phyloP scores from a whole-genome alignment of 2,797 vertebrate genomes.

The Tapirus indicus region DNA sequence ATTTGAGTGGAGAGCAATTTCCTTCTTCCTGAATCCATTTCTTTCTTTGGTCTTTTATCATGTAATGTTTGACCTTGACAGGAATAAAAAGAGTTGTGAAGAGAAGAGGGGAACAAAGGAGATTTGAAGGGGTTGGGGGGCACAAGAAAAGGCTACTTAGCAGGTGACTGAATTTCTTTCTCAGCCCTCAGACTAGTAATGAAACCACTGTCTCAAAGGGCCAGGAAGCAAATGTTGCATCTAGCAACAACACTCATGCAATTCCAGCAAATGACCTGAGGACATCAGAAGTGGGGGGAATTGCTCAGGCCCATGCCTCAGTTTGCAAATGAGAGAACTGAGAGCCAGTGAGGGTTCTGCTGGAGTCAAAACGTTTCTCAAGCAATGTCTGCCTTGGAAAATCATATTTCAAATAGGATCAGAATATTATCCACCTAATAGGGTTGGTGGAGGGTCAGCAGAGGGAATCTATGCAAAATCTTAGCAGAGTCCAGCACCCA shows the following conservation, averaged over 20 bases:
- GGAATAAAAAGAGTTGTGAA: not conserved
- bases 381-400: not conserved
- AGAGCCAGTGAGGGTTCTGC: accelerated
- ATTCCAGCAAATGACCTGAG: not conserved
- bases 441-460: not conserved
- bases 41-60: not conserved
- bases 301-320: accelerated
- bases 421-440: not conserved
- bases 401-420: not conserved
- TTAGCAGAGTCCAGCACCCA: not conserved
- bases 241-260: accelerated
- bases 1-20: not conserved
- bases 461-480: not conserved
- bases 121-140: accelerated
- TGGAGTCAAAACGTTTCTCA: not conserved
- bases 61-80: not conserved
- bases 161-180: not conserved
- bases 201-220: not conserved
- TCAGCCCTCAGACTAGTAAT: not conserved
- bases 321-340: not conserved
- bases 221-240: accelerated
- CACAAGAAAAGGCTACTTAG: not conserved
- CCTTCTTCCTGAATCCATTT: not conserved
- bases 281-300: too few relatives aligned
- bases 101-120: not conserved